Evolutionary conservation across 1,140 invertebrate genomes (phyloP), one percentile per base, ranked within the genome.

Genomic region (Ridgeia piscesae): DNA sequence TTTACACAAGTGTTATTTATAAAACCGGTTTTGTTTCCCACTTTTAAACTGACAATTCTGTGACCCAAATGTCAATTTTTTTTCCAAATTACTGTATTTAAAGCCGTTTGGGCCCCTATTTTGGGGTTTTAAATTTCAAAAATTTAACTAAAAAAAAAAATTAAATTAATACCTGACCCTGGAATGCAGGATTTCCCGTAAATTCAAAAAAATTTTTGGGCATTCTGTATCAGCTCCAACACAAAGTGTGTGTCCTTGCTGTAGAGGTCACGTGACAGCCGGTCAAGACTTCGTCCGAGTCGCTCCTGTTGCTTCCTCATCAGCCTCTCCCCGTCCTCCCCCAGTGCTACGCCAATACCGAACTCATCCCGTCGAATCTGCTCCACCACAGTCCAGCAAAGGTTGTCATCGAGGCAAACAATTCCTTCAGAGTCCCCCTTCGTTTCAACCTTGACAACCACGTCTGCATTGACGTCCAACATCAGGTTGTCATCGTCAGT

Each of bases 171-270:
- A n/a, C n/a, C n/a, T n/a, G n/a, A n/a, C n/a, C n/a, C n/a, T n/a
- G n/a, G n/a, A n/a, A n/a, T n/a, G n/a, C n/a, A n/a, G n/a, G n/a
- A n/a, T n/a, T n/a, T n/a, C n/a, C n/a, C n/a, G n/a, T n/a, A n/a
- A n/a, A n/a, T n/a, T n/a, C n/a, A n/a, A n/a, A n/a, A n/a, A n/a
- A n/a, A n/a, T n/a, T n/a, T n/a, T n/a, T n/a, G n/a, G 48, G 96
- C 96, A 94, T 96, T 96, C 93, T 95, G 95, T 34, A 95, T 93
- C 1, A 95, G 92, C 93, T 95, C 95, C 35, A 96, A 92, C 0
- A 96, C 95, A 94, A 96, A 96, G 93, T 96, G 96, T 6, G 95
- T 95, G 89, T 96, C 95, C 92, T 95, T 96, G 93, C 94, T 96
- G 93, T 96, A 96, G 33, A 96, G 93, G 91, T 96, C 96, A 89